Conservation (phyloP, 2,113 vertebrate genomes). For the Hippoglossus stenolepis region DNA sequence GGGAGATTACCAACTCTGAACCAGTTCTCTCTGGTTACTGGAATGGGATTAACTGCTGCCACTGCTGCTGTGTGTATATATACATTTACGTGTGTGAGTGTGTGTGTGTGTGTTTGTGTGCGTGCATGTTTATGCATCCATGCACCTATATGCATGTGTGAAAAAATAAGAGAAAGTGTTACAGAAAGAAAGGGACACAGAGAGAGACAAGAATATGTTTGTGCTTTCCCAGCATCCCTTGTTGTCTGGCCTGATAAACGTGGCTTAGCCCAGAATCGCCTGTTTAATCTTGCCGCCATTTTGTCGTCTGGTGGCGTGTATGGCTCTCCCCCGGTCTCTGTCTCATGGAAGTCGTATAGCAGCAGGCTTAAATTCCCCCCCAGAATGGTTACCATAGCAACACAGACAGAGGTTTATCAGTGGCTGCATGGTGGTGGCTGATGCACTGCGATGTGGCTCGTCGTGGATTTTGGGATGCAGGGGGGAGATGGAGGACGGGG, state of each 20-base stretch:
- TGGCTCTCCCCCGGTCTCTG: conserved; percentile 47
- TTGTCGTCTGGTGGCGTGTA: conserved; percentile 67
- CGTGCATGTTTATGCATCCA: conserved; percentile 6
- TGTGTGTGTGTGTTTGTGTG: conserved; percentile 1
- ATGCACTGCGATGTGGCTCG: conserved; percentile 63
- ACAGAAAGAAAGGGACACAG: neutral
- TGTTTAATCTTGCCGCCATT: conserved; percentile 80
- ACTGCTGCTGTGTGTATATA: conserved; percentile 30
- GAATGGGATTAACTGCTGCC: conserved; percentile 79
- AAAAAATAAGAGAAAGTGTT: conserved; percentile 20
- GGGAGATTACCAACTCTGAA: conserved; percentile 81
- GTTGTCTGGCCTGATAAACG: conserved; percentile 63
- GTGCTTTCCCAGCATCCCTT: conserved; percentile 64
- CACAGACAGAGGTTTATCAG: conserved; percentile 76
- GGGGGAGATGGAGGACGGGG: neutral
- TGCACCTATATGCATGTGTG: conserved; percentile 28
- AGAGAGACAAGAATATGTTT: conserved; percentile 28
- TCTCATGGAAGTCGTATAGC: conserved; percentile 66
- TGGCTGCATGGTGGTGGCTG: conserved; percentile 71
- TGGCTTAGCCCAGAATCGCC: conserved; percentile 65
- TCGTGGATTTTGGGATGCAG: conserved; percentile 43
- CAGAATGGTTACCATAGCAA: conserved; percentile 80
- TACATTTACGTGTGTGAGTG: neutral
- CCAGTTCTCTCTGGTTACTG: conserved; percentile 82
- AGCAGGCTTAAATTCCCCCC: conserved; percentile 70